Evolutionary conservation across 2,888 invertebrate genomes (phyloP), one percentile per base, ranked within the genome.

Genomic region (Caenorhabditis sulstoni): DNA sequence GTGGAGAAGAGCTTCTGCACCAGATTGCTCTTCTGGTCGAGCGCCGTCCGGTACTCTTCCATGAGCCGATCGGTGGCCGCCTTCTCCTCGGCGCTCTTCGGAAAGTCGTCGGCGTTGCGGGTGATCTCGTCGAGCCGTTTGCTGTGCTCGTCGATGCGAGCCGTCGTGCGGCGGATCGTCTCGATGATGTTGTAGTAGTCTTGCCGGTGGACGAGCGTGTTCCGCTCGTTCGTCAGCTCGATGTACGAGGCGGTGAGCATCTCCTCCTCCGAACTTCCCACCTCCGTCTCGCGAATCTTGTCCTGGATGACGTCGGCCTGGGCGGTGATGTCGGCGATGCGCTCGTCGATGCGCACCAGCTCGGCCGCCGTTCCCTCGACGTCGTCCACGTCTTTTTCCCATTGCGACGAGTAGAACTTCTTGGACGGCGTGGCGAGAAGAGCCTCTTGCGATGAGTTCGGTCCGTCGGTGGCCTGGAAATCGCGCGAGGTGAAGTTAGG

Each of bases 101-200:
- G 68, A 62, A 73, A 82, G 47, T 79, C 84, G 47, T 70, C 77
- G 7, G 61, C 39, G 20, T 64, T 66, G 16, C 64, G 70, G 7
- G 81, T 81, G 11, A 81, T 57, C 18, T 81, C 74, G 35, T 81
- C 77, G 49, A 84, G 58, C 47, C 62, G 44, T 23, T 59, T 50
- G 12, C 62, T 79, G 57, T 67, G 55, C 16, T 73, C 55, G 16
- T 82, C 71, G 18, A 82, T 82, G 35, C 70, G 66, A 4, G 58
- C 37, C 9, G 50, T 68, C 2, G 68, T 68, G 49, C 64, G 66
- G 18, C 80, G 70, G 35, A 85, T 79, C 9, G 82, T 81, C 62
- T 84, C 84, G 35, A 85, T 83, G 66, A 81, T 82, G 52, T 85
- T 85, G 67, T 81, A 85, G 76, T 85, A 85, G 22, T 85, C 83